These are phyloP conservation scores for Lepidotrigona ventralis DNA, from an alignment of 1,140 invertebrate genomes.

Conservation along the genomic window DNA sequence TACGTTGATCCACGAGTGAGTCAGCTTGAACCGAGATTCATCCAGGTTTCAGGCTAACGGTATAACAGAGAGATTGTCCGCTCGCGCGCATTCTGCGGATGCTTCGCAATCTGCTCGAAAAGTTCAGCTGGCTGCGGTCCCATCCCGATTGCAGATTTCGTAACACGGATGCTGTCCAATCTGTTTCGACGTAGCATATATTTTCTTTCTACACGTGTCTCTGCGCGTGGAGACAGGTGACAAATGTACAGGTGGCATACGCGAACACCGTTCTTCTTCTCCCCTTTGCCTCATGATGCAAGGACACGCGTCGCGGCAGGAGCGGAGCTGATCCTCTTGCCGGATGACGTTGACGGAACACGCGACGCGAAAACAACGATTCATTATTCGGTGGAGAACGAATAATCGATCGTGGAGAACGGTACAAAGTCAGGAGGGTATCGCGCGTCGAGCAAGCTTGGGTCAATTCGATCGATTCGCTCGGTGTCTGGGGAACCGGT, in stretches of 20 bases:
- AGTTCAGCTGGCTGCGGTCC: not conserved
- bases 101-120: not conserved
- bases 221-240: not conserved
- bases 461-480: conserved; percentile 62
- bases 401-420: conserved; percentile 33
- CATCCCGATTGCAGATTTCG: not conserved
- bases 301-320: not conserved
- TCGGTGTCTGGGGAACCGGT: conserved; percentile 55
- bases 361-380: conserved; percentile 6
- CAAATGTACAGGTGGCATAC: not conserved
- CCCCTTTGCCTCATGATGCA: no score
- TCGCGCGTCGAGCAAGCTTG: conserved; percentile 44
- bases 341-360: not conserved
- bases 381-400: conserved; percentile 15
- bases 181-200: not conserved
- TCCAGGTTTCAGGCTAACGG: conserved; percentile 1
- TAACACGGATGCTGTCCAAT: not conserved
- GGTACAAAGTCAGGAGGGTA: conserved; percentile 48
- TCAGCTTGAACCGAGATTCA: not conserved
- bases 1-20: not conserved
- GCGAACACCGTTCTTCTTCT: not conserved
- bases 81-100: no score
- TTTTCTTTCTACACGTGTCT: not conserved
- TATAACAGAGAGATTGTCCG: not conserved
- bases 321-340: not conserved